phyloP scores from a whole-genome alignment of 1,140 invertebrate species.

The Bombyx mandarina region DNA sequence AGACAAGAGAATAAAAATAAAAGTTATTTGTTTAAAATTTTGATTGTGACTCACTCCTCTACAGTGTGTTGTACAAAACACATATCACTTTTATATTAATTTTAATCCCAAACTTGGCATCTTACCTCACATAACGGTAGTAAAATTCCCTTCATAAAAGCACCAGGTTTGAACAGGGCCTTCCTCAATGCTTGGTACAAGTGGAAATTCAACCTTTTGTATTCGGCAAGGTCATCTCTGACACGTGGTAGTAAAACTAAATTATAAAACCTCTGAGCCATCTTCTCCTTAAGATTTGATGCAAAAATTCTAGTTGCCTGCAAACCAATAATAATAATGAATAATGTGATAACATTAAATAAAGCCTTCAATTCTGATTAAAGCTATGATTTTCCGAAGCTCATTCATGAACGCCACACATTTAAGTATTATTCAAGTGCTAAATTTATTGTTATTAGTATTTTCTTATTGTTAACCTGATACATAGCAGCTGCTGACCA shows the following conservation, averaged over 20 bases:
- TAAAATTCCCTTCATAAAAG: conserved; percentile 99
- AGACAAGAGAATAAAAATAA: neutral
- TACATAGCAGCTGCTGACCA: conserved; percentile 98
- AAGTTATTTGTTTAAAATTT: neutral
- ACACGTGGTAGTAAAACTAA: conserved; percentile 92
- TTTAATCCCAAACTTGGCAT: neutral
- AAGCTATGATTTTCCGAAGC: neutral
- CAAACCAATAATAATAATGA: conserved; percentile 20
- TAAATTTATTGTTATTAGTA: conserved; percentile 1
- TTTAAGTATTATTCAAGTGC: too few species aligned
- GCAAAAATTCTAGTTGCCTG: conserved; percentile 95
- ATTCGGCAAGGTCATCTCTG: conserved; percentile 95
- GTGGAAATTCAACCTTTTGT: conserved; percentile 97
- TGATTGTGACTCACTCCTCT: neutral
- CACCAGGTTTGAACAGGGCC: conserved; percentile 95
- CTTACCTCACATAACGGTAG: conserved; percentile 87
- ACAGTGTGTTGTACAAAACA: neutral
- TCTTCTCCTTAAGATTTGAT: conserved; percentile 95
- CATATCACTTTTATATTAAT: too few species aligned
- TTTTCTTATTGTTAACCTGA: conserved; percentile 58
- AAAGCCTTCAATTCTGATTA: neutral
- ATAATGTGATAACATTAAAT: neutral
- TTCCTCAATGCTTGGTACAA: conserved; percentile 94
- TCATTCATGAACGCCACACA: neutral
- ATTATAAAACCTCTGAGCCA: conserved; percentile 98